Percentiles rank a stretch among this genome's conserved stretches.
Evolutionary conservation across 2,797 vertebrate species (phyloP).

Genomic region (Darevskia nairensis): DNA sequence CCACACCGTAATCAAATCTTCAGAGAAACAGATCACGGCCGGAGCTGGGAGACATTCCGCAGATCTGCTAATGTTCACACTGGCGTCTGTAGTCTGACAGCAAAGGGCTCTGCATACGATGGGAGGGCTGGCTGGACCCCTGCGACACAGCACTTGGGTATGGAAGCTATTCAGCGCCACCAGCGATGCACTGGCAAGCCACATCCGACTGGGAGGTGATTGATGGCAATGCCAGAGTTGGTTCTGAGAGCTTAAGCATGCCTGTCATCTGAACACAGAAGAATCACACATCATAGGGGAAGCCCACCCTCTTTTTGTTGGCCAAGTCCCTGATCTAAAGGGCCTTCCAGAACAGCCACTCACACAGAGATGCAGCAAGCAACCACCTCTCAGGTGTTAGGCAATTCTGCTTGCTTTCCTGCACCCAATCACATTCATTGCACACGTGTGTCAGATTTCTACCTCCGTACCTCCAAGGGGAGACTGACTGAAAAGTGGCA

Average conservation of each 20-base stretch:
- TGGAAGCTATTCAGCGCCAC: background rate
- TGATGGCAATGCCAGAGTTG: background rate
- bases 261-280: background rate
- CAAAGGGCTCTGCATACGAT: background rate
- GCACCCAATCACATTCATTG: background rate
- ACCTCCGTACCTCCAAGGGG: background rate
- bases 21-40: slow-evolving; percentile 23
- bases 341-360: background rate
- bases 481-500: background rate
- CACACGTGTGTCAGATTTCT: background rate
- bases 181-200: accelerated
- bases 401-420: too few relatives aligned
- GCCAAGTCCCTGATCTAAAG: background rate
- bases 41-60: slow-evolving; percentile 24
- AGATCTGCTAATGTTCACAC: background rate
- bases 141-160: background rate
- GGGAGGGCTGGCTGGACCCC: accelerated
- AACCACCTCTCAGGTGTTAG: too few relatives aligned
- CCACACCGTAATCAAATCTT: slow-evolving; percentile 45
- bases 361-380: background rate
- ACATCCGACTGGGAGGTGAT: accelerated
- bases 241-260: background rate
- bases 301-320: too few relatives aligned
- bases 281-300: background rate
- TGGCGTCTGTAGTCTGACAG: background rate